Percentiles rank a stretch among this genome's conserved stretches.
Conservation (phyloP, 2,113 vertebrate genomes). For the Rhizomys pruinosus region DNA sequence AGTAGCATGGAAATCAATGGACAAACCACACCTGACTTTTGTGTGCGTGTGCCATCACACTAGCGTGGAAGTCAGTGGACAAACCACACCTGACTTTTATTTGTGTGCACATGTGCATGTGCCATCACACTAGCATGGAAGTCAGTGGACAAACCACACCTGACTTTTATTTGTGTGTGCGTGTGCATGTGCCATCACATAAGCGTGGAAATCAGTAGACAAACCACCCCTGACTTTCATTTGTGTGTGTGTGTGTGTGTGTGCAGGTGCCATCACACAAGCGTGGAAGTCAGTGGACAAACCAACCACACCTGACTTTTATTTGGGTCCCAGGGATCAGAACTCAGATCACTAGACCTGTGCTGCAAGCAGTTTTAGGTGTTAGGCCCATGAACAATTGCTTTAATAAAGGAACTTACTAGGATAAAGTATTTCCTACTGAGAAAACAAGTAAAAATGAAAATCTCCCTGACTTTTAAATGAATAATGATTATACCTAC, state of each 20-base stretch:
- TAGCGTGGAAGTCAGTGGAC: neutral
- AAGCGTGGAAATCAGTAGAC: neutral
- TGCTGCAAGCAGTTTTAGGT: neutral
- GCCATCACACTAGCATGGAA: neutral
- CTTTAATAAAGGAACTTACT: slow-evolving; percentile 4
- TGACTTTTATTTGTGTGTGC: neutral
- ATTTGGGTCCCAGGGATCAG: neutral
- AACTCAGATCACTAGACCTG: too few relatives aligned
- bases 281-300: neutral
- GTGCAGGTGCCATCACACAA: neutral
- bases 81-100: neutral
- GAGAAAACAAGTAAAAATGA: neutral
- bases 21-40: neutral
- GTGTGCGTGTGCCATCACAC: too few relatives aligned
- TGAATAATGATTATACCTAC: neutral
- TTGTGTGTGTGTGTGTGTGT: neutral
- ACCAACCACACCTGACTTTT: neutral
- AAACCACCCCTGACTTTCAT: too few relatives aligned
- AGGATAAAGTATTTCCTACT: slow-evolving; percentile 41
- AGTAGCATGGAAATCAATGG: neutral
- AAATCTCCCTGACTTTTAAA: slow-evolving; percentile 27
- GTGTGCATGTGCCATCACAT: too few relatives aligned
- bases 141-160: neutral
- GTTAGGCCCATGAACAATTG: neutral
- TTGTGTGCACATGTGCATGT: too few relatives aligned